Percentiles rank a stretch among this genome's conserved stretches.
Evolutionary conservation across 2,888 invertebrate species (phyloP).

Genomic region (Lepidocyrtinus sp.): DNA sequence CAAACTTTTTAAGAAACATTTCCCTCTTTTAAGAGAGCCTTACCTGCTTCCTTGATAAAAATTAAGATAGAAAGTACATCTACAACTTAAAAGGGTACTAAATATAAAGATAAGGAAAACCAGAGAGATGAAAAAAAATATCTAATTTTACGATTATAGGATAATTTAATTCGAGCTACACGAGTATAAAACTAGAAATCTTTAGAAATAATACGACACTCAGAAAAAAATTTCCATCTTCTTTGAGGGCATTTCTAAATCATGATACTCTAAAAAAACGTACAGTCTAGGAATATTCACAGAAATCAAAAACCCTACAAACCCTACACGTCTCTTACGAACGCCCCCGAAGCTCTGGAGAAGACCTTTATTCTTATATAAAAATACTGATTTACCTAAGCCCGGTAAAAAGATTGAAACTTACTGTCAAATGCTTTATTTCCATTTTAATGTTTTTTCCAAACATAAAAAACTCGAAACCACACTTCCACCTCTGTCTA

Average conservation of each 20-base stretch:
- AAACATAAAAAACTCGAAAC: not conserved
- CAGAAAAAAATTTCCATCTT: too few species aligned
- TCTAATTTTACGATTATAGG: conserved; percentile 67
- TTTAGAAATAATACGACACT: too few species aligned
- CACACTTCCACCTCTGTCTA: not conserved
- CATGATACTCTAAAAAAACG: too few species aligned
- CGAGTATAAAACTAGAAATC: conserved; percentile 58
- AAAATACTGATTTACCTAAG: too few species aligned
- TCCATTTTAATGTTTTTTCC: too few species aligned
- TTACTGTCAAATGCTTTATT: not conserved
- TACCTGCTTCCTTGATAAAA: conserved; percentile 48
- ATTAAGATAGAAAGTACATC: conserved; percentile 36
- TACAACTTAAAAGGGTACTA: conserved; percentile 43
- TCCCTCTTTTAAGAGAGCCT: not conserved
- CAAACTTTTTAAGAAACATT: conserved; percentile 29
- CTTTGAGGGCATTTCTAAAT: too few species aligned
- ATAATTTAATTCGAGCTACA: conserved; percentile 67
- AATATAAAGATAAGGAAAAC: conserved; percentile 37
- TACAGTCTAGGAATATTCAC: not conserved
- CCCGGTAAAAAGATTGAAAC: too few species aligned
- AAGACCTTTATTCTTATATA: not conserved
- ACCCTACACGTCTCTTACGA: too few species aligned
- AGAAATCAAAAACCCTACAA: not conserved
- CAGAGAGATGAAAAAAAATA: conserved; percentile 39
- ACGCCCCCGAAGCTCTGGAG: too few species aligned